Evolutionary conservation across 2,888 invertebrate species (phyloP), one percentile per base, ranked within the genome.

Genomic region (Celastrina argiolus): DNA sequence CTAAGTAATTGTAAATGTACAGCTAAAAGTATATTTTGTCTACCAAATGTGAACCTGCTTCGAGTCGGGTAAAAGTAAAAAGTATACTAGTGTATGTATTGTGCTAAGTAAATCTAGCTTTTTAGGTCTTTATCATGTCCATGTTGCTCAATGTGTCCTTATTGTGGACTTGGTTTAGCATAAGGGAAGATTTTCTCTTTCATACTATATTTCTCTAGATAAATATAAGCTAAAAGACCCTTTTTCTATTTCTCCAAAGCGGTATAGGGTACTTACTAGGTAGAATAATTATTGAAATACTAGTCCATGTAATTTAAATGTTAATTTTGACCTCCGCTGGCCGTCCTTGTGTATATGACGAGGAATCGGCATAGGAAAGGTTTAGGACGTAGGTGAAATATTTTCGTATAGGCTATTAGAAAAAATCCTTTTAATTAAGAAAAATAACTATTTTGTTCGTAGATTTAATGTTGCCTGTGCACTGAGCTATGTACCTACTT

Each of bases 181-280:
- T 87, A 86, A 86, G 84, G 73, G 80, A 78, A 81, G 80, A 78
- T 22, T 39, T 22, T 59, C 36, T 39, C 61, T 61, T 56, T 14
- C 36, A 16, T 36, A 61, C 61, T 61, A 61, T 61, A 14, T 56
- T 56, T 56, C 22, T 61, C 22, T 61, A 61, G 61, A 39, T 39
- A 61, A 61, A 61, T 61, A 22, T 61, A 61, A 39, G 61, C 22
- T 82, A 79, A 79, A 80, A 74, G 81, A 84, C 87, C 85, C 81
- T 76, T 78, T 75, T 79, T 80, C 76, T 77, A 81, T 82, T 88
- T 87, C 88, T 90, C 89, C 88, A 83, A 85, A 83, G 89, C 90
- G 91, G 91, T 90, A 84, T 85, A 87, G 87, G 88, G 88, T 91
- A 91, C 90, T 90, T 89, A 89, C 82, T 90, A 91, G 88, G 83